These are phyloP conservation scores for Acipenser ruthenus DNA, from an alignment of 2,797 vertebrate genomes.

Conservation along the genomic window DNA sequence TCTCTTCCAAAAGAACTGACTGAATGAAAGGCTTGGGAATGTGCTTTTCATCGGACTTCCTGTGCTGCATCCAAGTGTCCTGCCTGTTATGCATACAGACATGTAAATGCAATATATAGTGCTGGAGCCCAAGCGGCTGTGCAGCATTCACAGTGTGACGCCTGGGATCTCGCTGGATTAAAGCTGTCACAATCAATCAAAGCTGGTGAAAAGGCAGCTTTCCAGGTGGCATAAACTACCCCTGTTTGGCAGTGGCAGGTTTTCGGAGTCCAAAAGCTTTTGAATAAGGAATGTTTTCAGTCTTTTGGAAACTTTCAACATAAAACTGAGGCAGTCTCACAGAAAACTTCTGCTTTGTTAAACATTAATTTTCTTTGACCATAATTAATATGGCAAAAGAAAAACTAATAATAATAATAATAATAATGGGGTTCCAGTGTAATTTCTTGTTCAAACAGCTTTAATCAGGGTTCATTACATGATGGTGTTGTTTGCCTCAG, in stretches of 20 bases:
- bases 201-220: conserved; percentile 28
- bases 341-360: too few species aligned
- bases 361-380: too few species aligned
- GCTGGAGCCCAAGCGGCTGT: not conserved
- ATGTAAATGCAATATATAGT: conserved; percentile 18
- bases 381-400: too few species aligned
- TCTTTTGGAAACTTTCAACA: too few species aligned
- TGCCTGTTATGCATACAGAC: conserved; percentile 28
- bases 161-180: conserved; percentile 32
- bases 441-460: too few species aligned
- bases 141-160: conserved; percentile 5
- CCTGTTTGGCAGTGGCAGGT: conserved; percentile 29
- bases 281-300: too few species aligned
- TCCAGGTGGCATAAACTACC: conserved; percentile 37
- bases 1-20: conserved; percentile 26
- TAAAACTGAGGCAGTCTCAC: too few species aligned
- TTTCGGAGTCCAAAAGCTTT: too few species aligned
- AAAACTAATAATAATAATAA: too few species aligned
- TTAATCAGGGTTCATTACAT: too few species aligned
- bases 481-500: too few species aligned
- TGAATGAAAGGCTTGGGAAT: conserved; percentile 18
- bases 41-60: conserved; percentile 25
- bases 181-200: conserved; percentile 37
- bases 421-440: too few species aligned
- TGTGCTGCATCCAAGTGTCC: conserved; percentile 31